Conservation (phyloP, 2,797 vertebrate species). For the Ibycter americanus region DNA sequence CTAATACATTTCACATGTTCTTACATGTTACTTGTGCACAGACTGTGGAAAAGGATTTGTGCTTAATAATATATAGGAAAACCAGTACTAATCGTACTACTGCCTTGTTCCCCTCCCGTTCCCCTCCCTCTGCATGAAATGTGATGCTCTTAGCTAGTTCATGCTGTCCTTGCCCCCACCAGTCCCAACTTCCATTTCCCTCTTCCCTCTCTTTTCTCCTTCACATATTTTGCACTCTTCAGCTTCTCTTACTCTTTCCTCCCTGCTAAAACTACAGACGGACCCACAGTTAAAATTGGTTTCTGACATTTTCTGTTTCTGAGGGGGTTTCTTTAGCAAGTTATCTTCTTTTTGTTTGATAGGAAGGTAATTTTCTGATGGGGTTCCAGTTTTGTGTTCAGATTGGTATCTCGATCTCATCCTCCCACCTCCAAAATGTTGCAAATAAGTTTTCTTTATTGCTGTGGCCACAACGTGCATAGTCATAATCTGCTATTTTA, state of each 20-base stretch:
- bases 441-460: not conserved
- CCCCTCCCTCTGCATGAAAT: not conserved
- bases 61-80: not conserved
- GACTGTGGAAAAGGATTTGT: not conserved
- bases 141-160: not conserved
- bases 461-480: not conserved
- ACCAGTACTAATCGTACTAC: not conserved
- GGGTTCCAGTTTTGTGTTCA: slow-evolving; percentile 2
- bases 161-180: not conserved
- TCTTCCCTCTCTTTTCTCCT: slow-evolving; percentile 14
- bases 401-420: not conserved
- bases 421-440: not conserved
- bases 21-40: not conserved
- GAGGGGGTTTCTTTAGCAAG: not conserved
- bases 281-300: slow-evolving; percentile 8
- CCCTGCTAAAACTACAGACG: not conserved
- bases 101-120: not conserved
- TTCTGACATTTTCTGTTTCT: slow-evolving; percentile 19
- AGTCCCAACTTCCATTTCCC: not conserved
- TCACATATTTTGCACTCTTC: not conserved
- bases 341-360: slow-evolving; percentile 9
- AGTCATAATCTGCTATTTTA: slow-evolving; percentile 5
- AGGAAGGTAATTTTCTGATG: not conserved
- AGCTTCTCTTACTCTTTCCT: not conserved
- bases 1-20: not conserved